Evolutionary conservation across 2,888 invertebrate species (phyloP).

Genomic region (Apodemia zela): DNA sequence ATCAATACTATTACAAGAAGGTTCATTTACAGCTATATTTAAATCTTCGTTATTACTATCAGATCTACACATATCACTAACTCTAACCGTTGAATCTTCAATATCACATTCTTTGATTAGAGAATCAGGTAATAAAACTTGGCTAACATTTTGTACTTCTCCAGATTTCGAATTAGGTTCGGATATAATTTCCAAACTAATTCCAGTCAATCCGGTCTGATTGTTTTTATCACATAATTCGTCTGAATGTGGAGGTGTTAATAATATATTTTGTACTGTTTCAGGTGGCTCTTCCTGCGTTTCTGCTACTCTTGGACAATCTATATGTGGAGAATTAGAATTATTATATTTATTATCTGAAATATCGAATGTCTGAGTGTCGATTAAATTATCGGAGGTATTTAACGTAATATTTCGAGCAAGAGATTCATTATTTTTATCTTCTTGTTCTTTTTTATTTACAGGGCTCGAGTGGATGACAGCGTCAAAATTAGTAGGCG

Average conservation of each 20-base stretch:
- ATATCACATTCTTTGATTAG: constrained; percentile 22
- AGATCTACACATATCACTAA: constrained; percentile 26
- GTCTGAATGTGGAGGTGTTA: constrained; percentile 28
- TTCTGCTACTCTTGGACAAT: constrained; percentile 20
- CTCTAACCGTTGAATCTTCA: constrained; percentile 30
- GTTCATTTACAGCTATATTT: constrained; percentile 23
- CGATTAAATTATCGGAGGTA: not conserved
- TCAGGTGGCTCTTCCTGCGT: constrained; percentile 46
- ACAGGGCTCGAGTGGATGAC: not conserved
- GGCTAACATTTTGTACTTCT: constrained; percentile 52
- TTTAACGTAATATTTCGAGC: not conserved
- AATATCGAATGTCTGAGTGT: not conserved
- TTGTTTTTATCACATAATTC: constrained; percentile 21
- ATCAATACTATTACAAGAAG: constrained; percentile 42
- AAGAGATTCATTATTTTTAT: not conserved
- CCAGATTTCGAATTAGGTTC: constrained; percentile 41
- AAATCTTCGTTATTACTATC: constrained; percentile 31
- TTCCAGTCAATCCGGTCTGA: constrained; percentile 3
- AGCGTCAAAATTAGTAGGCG: not conserved
- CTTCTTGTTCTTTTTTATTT: not conserved
- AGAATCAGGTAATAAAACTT: constrained; percentile 25
- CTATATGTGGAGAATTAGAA: not conserved
- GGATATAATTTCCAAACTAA: not conserved
- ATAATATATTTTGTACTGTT: constrained; percentile 61
- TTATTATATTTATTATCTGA: not conserved